A percentile compares a stretch with the other conserved stretches of the same genome.
phyloP scores from a whole-genome alignment of 2,113 vertebrate genomes.

The Pycnonotus jocosus region DNA sequence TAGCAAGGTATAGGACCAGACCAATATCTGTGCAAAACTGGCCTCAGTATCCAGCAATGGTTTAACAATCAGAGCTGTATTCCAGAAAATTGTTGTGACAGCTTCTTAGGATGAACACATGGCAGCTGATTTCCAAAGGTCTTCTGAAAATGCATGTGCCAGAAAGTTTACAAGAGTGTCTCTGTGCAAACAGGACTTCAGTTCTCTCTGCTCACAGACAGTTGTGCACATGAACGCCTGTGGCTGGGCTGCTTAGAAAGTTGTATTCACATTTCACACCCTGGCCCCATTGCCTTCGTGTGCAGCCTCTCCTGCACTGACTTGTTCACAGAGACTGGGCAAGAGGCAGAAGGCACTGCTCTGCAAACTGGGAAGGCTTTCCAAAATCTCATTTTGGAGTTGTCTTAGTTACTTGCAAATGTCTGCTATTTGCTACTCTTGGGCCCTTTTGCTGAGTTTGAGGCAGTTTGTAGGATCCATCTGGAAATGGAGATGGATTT shows the following conservation, averaged over 20 bases:
- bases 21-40: neutral
- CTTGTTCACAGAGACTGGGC: neutral
- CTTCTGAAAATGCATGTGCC: neutral
- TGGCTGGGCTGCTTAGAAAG: neutral
- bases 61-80: neutral
- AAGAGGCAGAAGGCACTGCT: neutral
- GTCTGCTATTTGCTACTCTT: neutral
- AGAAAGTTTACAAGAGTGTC: neutral
- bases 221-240: neutral
- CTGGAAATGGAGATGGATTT: neutral
- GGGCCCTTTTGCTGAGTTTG: neutral
- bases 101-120: neutral
- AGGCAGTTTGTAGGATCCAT: neutral
- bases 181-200: neutral
- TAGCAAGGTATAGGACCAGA: neutral
- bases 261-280: neutral
- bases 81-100: neutral
- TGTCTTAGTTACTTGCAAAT: neutral
- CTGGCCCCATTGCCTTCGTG: accelerated
- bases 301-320: neutral
- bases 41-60: neutral
- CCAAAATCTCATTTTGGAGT: neutral
- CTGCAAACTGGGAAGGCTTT: neutral
- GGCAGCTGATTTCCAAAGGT: neutral
- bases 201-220: neutral